Evolutionary conservation across 2,797 vertebrate species (phyloP).

Genomic region (Rhynchotus rufescens): DNA sequence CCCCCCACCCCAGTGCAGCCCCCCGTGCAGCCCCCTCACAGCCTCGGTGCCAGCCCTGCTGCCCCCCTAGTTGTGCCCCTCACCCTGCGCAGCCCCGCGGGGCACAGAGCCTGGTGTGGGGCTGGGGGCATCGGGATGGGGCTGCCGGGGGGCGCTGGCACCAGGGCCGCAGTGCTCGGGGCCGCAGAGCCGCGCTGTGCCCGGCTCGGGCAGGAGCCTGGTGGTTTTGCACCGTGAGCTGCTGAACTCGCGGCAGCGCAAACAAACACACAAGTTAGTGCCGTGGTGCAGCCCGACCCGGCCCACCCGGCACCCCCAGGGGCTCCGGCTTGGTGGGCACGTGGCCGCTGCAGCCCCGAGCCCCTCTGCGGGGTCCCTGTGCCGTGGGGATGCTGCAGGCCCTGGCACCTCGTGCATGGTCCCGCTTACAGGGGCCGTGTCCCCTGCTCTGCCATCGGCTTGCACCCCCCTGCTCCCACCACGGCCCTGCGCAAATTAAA

Average conservation of each 20-base stretch:
- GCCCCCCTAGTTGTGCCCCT: not conserved
- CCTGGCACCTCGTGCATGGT: not conserved
- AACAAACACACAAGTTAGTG: slow-evolving; percentile 22
- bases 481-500: not conserved
- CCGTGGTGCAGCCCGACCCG: no score
- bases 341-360: no score
- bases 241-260: slow-evolving; percentile 12
- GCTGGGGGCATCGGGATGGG: no score
- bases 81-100: not conserved
- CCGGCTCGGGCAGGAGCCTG: not conserved
- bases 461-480: not conserved
- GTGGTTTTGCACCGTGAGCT: slow-evolving; percentile 27
- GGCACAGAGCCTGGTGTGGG: no score
- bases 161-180: no score
- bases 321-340: no score
- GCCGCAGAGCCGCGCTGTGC: rapidly evolving
- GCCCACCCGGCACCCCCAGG: no score
- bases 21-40: not conserved
- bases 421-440: not conserved
- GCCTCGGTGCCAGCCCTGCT: not conserved
- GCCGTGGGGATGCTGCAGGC: no score
- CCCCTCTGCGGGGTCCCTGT: no score
- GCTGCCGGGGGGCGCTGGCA: not conserved
- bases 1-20: not conserved
- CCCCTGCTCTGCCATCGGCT: not conserved